Evolutionary conservation across 2,113 vertebrate genomes (phyloP), one percentile per base, ranked within the genome.

Genomic region (Toxostoma redivivum): DNA sequence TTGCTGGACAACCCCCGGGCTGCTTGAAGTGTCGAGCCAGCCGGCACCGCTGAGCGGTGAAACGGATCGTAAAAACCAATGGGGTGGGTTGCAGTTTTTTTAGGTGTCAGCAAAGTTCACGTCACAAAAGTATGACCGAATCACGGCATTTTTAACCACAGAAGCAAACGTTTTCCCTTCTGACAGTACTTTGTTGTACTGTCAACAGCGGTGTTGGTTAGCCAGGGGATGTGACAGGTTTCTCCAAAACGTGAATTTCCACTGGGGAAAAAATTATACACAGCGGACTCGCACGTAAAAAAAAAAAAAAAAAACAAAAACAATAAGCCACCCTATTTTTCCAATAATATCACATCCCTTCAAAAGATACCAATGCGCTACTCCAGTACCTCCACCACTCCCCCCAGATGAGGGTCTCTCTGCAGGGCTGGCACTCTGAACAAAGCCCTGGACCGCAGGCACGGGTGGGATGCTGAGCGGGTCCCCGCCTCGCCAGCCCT

Each of bases 51-150:
- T 58, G 86, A 91, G 92, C 30, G 0, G 30, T n/a, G 93, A 92
- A 95, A 90, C 2, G 44, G 35, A n/a, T 91, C 44, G 5, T 86
- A 86, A 95, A 94, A 92, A 51, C 51, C 93, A 90, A 44, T 4
- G 67, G 78, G 70, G 84, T 51, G 51, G 67, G 56, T 1, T 88
- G 90, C 72, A 86, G 88, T 57, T 64, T 90, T 92, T 95, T 88
- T 74, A 90, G 83, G 81, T 88, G 95, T 95, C 95, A 97, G 95
- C 94, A 93, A 93, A 96, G 97, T 92, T 92, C 83, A 91, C 83
- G 78, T 92, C 94, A 86, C 86, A 40, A 66, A 90, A 93, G 78
- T 16, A 86, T 50, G 84, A 81, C 62, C 24, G 86, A 91, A 90
- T 77, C 78, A 66, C 9, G 2, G 81, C 71, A n/a, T 62, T 85